These are phyloP conservation scores for Trichonephila clavipes DNA, from an alignment of 1,140 invertebrate genomes.

Conservation along the genomic window DNA sequence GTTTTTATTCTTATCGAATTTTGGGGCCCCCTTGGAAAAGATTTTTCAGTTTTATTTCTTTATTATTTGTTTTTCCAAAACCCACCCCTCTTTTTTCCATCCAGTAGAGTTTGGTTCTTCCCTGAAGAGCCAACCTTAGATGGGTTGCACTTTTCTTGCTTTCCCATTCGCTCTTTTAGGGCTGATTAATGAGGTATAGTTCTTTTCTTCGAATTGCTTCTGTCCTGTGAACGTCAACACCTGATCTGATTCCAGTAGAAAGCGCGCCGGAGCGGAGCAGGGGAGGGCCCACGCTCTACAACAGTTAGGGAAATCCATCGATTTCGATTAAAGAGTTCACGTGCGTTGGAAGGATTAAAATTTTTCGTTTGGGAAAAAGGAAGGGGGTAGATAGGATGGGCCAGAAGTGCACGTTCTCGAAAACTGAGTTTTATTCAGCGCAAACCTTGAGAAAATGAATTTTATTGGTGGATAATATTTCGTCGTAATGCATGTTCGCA, in stretches of 20 bases:
- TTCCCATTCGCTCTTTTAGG: constrained; percentile 53
- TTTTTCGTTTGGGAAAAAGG: neutral
- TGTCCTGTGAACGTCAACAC: constrained; percentile 72
- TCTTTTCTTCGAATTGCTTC: constrained; percentile 63
- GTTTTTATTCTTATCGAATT: constrained; percentile 73
- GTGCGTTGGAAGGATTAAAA: constrained; percentile 58
- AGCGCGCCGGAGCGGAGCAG: neutral
- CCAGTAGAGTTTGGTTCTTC: neutral
- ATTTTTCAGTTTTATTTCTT: constrained; percentile 69
- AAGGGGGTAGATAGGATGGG: neutral
- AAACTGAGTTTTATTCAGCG: neutral
- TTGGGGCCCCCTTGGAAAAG: constrained; percentile 6
- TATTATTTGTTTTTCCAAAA: constrained; percentile 48
- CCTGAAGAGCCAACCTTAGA: neutral
- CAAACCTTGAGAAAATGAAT: neutral
- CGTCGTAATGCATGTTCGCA: neutral
- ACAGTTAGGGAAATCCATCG: constrained; percentile 40
- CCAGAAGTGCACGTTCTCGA: neutral
- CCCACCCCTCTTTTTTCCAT: neutral
- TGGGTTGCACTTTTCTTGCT: constrained; percentile 53
- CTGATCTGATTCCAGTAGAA: constrained; percentile 58
- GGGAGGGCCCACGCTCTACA: neutral
- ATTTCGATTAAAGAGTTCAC: constrained; percentile 68
- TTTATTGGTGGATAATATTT: constrained; percentile 14
- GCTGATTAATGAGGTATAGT: constrained; percentile 64